phyloP scores from a whole-genome alignment of 2,797 vertebrate genomes.

The Zenarchopterus dispar region DNA sequence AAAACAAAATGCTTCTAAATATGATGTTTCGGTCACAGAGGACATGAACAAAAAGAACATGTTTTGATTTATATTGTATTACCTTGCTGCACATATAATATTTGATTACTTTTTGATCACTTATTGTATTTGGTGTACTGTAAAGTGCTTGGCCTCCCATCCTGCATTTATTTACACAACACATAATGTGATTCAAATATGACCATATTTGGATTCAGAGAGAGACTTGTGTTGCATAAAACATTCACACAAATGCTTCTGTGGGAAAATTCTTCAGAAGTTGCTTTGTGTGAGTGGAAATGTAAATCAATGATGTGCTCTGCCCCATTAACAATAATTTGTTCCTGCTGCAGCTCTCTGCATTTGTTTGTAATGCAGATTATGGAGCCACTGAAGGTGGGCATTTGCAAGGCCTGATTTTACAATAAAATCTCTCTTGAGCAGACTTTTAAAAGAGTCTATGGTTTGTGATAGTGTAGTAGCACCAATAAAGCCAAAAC shows the following conservation, averaged over 20 bases:
- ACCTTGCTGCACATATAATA: constrained; percentile 8
- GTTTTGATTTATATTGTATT: background rate
- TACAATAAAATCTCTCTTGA: background rate
- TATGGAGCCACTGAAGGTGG: constrained; percentile 1
- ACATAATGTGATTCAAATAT: constrained; percentile 16
- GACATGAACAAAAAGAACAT: constrained; percentile 8
- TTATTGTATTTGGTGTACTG: constrained; percentile 21
- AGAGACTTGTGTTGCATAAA: constrained; percentile 42
- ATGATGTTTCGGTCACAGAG: constrained; percentile 19
- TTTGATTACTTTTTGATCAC: constrained; percentile 29
- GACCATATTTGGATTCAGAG: constrained; percentile 52
- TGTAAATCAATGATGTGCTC: constrained; percentile 55
- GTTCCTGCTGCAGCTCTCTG: constrained; percentile 13
- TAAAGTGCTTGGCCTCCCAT: constrained; percentile 37
- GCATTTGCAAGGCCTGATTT: constrained; percentile 11
- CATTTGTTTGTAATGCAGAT: constrained; percentile 24
- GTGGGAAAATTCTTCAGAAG: constrained; percentile 56
- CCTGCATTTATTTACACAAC: constrained; percentile 28
- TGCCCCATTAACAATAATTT: constrained; percentile 35
- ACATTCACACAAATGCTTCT: constrained; percentile 29
- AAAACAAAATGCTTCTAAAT: constrained; percentile 13
- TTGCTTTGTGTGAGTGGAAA: constrained; percentile 45
- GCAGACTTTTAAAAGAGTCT: too few relatives aligned
- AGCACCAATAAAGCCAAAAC: background rate
- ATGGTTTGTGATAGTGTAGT: background rate